Conservation (phyloP, 2,888 invertebrate genomes). For the Cheilosia variabilis region DNA sequence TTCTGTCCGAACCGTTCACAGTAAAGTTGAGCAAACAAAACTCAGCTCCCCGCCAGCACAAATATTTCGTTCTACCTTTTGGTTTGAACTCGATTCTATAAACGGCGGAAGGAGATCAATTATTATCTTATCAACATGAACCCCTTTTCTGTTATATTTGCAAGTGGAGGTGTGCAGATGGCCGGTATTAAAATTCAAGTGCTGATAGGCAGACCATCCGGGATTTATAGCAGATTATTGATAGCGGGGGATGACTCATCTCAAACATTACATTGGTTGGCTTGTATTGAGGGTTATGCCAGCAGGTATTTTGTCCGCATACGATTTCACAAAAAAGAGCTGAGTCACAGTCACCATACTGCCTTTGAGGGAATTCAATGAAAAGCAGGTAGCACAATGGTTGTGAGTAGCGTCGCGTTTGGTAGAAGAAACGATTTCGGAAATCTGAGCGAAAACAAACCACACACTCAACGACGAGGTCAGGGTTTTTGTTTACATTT, state of each 20-base stretch:
- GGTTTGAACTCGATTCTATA: conserved; percentile 1
- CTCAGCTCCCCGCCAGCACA: no score
- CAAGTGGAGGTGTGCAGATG: conserved; percentile 47
- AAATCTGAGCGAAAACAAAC: background rate
- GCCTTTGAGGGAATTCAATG: background rate
- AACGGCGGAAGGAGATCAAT: conserved; percentile 41
- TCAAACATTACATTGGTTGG: conserved; percentile 6
- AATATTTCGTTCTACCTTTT: no score
- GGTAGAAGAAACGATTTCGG: no score
- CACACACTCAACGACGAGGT: background rate
- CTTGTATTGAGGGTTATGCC: background rate
- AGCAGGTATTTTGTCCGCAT: background rate
- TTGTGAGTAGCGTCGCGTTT: no score
- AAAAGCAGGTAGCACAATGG: background rate
- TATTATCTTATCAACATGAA: conserved; percentile 41
- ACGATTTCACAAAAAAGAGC: background rate
- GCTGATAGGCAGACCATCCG: conserved; percentile 16
- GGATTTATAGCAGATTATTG: conserved; percentile 16
- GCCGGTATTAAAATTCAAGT: background rate
- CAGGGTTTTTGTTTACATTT: no score
- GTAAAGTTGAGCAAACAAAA: background rate
- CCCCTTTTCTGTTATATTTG: conserved; percentile 1
- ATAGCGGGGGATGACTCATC: conserved; percentile 9
- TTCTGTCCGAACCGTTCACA: background rate
- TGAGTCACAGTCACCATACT: background rate